Percentiles rank a stretch among this genome's conserved stretches.
phyloP scores from a whole-genome alignment of 1,140 invertebrate species.

The Venustaconcha ellipsiformis region DNA sequence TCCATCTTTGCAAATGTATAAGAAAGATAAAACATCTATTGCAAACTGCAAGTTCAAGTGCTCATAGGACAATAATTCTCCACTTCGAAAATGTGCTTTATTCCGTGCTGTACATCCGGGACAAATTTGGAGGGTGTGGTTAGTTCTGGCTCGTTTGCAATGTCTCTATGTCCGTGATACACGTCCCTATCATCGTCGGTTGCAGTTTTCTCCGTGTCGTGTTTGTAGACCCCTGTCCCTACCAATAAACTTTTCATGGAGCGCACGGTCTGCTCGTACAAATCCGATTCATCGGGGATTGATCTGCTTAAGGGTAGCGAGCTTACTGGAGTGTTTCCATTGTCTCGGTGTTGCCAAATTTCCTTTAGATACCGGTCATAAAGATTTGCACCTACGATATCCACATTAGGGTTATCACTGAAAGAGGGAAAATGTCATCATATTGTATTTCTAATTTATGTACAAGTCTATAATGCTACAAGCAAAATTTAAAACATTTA shows the following conservation, averaged over 20 bases:
- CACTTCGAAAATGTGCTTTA: conserved; percentile 53
- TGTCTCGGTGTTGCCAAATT: conserved; percentile 18
- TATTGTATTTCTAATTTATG: too few species aligned
- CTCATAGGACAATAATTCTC: conserved; percentile 27
- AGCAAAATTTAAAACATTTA: too few species aligned
- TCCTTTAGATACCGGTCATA: conserved; percentile 76
- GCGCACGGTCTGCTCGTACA: conserved; percentile 60
- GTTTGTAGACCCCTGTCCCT: conserved; percentile 68
- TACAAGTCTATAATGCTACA: not conserved
- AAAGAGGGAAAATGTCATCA: conserved; percentile 31
- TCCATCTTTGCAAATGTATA: too few species aligned
- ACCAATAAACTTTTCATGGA: conserved; percentile 63
- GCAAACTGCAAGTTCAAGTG: too few species aligned
- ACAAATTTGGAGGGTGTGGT: conserved; percentile 58
- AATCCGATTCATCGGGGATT: conserved; percentile 47
- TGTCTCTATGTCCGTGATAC: conserved; percentile 65
- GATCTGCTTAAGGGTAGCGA: conserved; percentile 33
- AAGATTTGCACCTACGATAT: conserved; percentile 81
- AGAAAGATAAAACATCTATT: too few species aligned
- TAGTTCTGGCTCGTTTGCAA: conserved; percentile 57
- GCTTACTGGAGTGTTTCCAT: conserved; percentile 17
- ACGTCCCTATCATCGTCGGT: conserved; percentile 29
- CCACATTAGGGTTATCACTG: conserved; percentile 81
- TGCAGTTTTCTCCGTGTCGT: conserved; percentile 23
- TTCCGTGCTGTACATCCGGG: conserved; percentile 55